phyloP scores from a whole-genome alignment of 2,797 vertebrate species.

The Micropoecilia bifurca region DNA sequence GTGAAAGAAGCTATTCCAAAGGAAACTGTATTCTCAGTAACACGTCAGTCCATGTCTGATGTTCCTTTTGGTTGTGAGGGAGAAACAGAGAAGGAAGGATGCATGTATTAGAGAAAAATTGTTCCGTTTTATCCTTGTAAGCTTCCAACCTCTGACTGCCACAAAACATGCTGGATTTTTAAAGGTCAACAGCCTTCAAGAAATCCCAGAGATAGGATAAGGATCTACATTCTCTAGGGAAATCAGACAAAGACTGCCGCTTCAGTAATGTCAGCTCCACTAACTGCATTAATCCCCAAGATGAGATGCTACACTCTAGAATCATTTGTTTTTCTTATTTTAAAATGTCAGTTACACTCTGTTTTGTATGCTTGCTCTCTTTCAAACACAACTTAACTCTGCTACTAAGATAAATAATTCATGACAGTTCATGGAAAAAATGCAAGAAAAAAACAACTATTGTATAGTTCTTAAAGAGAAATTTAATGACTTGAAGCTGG shows the following conservation, averaged over 20 bases:
- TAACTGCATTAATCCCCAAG: neutral
- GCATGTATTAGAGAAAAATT: neutral
- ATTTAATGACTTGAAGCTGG: neutral
- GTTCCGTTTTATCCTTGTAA: neutral
- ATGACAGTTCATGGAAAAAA: neutral
- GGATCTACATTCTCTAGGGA: neutral
- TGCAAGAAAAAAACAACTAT: neutral
- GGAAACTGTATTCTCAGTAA: neutral
- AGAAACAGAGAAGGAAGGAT: neutral
- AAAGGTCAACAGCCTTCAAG: neutral
- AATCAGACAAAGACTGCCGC: neutral
- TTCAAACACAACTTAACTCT: neutral
- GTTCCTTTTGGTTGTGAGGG: neutral
- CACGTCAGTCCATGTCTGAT: neutral
- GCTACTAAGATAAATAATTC: neutral
- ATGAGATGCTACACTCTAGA: neutral
- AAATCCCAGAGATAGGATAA: neutral
- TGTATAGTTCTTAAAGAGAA: neutral
- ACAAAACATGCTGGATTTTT: neutral
- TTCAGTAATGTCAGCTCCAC: neutral
- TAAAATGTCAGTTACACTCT: neutral
- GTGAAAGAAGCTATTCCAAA: neutral
- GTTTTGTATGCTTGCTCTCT: neutral
- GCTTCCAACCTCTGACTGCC: neutral
- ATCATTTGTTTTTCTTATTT: neutral